Base-by-base conservation (phyloP, 2,888 invertebrate genomes). In the Hirtodrosophila alboralis region DNA sequence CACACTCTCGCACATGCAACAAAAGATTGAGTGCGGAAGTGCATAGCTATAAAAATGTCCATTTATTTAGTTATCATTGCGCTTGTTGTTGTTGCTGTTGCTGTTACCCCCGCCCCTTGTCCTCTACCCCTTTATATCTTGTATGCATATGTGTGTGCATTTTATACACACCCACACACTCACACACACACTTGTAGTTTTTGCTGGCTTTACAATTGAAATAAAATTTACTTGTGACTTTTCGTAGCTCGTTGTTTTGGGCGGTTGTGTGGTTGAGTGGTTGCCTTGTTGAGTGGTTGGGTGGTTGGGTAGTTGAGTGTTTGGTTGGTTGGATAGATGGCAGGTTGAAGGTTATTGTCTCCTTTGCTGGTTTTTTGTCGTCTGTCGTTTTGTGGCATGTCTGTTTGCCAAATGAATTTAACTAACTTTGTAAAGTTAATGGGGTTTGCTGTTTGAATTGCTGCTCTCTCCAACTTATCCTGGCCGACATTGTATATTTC, bases 371-470 rank as follows among this genome's bases (percentile, higher is more conserved):
- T 43, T 65, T 53, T 72, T 64, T 54, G 60, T 56, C 56, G 34
- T 59, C 57, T 43, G 48, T 66, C 51, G 27, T 44, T n/a, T 31
- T 60, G 75, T 58, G 63, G 56, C 64, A 30, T 66, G 73, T 73
- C 66, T 79, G 78, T 75, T 84, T 81, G 83, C 83, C 71, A 84
- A 84, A 84, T 86, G 83, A 78, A 86, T 84, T 84, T 84, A 84
- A 84, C 84, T 75, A 84, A 86, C 84, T 84, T 86, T 86, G 78
- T 84, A 80, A 84, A 83, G 84, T 80, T 83, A 83, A 83, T 86
- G 78, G 81, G 84, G 84, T 86, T 86, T 83, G 84, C 77, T 77
- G 62, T 86, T 84, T 77, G 77, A 79, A 83, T 85, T 83, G 75
- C 76, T 58, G 33, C 66, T 7, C 23, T 6, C 23, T 47, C 34